Evolutionary conservation across 2,797 vertebrate species (phyloP), one percentile per base, ranked within the genome.

Genomic region (Martes flavigula): DNA sequence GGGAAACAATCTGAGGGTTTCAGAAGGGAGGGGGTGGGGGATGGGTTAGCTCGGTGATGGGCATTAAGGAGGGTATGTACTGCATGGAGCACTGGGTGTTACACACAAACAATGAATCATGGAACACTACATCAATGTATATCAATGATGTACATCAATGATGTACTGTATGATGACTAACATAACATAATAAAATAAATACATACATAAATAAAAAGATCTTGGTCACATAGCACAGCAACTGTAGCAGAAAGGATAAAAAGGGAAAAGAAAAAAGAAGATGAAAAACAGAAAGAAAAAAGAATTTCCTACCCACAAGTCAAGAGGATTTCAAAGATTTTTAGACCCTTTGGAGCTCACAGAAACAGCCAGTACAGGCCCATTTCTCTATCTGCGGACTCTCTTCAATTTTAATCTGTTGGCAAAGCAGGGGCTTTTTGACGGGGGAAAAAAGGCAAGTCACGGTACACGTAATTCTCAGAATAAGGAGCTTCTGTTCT

Each of bases 401-500:
- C n/a, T 30, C n/a, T 66, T 92, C 40, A 77, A 13, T 64, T 93
- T 93, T 23, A 78, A 23, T 58, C 43, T 68, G 15, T 70, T 88
- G 51, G 38, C 66, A 94, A 84, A 90, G n/a, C 40, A 51, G 21
- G 3, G 64, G 56, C 43, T 96, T 94, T 87, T 35, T 6, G n/a
- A 66, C 14, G 56, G 2, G 35, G 30, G 68, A 2, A 9, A 10
- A 56, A n/a, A 43, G 30, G 35, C 20, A 90, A 85, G 95, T 75
- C n/a, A 46, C 54, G 62, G 30, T 81, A 60, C 43, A 38, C 27
- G 20, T 87, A 43, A 64, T 93, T 97, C 79, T 91, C 54, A 62
- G 94, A 87, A 75, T 68, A 84, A 93, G 79, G 17, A 93, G 43
- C 7, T 68, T 86, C n/a, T 38, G 91, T 75, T 90, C 54, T 75